phyloP scores from a whole-genome alignment of 2,888 invertebrate genomes.

The Agrilus biguttatus region DNA sequence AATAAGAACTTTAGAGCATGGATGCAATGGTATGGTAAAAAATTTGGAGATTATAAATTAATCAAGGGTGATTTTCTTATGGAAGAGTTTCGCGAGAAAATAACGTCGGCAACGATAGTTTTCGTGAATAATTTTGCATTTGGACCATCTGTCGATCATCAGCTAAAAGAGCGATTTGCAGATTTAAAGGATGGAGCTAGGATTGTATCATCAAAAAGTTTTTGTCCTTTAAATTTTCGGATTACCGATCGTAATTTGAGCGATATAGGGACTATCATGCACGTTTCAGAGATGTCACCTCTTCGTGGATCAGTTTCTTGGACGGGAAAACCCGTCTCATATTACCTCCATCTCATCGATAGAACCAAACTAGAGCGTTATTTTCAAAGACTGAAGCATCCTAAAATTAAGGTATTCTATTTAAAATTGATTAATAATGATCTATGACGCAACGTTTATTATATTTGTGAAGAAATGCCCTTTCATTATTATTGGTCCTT shows the following conservation, averaged over 20 bases:
- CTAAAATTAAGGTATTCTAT: conserved; percentile 48
- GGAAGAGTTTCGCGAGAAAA: conserved; percentile 85
- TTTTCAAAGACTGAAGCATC: conserved; percentile 88
- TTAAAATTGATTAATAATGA: not conserved
- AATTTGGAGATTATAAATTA: conserved; percentile 77
- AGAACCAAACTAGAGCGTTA: conserved; percentile 92
- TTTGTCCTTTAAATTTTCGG: conserved; percentile 96
- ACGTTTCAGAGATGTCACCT: conserved; percentile 92
- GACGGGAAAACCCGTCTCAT: conserved; percentile 98
- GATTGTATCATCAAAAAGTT: conserved; percentile 97
- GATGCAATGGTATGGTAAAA: conserved; percentile 98
- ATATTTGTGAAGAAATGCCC: too few relatives aligned
- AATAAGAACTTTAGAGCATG: conserved; percentile 80
- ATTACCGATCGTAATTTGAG: conserved; percentile 95
- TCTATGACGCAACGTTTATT: too few relatives aligned
- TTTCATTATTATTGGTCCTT: too few relatives aligned
- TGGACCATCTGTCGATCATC: conserved; percentile 93
- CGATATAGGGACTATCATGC: conserved; percentile 98
- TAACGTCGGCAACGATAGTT: conserved; percentile 86
- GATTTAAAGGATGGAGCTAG: conserved; percentile 90
- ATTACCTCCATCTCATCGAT: conserved; percentile 97
- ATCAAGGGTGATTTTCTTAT: conserved; percentile 91
- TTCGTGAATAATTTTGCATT: conserved; percentile 99
- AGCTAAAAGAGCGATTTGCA: conserved; percentile 89
- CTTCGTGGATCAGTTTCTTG: conserved; percentile 93